Base-by-base conservation (phyloP, 2,888 invertebrate genomes). In the Drosophila hamatofila region DNA sequence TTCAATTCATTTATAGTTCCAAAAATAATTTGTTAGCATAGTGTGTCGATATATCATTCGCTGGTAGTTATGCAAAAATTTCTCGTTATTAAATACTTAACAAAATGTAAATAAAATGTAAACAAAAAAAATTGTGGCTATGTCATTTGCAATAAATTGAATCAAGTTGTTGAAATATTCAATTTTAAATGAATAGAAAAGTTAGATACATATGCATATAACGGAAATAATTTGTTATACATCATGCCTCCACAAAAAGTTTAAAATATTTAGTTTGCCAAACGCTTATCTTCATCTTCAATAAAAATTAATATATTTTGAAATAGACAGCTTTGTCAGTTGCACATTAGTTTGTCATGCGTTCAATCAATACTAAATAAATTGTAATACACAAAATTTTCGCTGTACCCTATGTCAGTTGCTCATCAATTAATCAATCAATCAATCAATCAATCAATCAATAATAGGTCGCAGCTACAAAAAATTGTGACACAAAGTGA, bases 61-160 rank as follows among this genome's bases (percentile, higher is more conserved):
- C 59, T 51, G 57, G 60, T 67, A 60, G 56, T 73, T 78, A 44
- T 78, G 60, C 59, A 57, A 52, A 79, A 79, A 64, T 78, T 78
- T 41, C 4, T 52, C 75, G 78, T 81, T 79, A 64, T 57, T 49
- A 25, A 30, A 60, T 27, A 41, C 39, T 46, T 25, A 30, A n/a
- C n/a, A 44, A 48, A 42, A 55, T 39, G 39, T 39, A 54, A 77
- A 75, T 62, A 62, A 77, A 75, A 44, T 16, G 5, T 33, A 33
- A 35, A 51, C 52, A 63, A 48, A 63, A 48, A 63, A 56, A 48
- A 11, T 55, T 9, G 8, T 51, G n/a, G 49, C 27, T 18, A 30
- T 42, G 30, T 21, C n/a, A 46, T 46, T 69, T 23, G 7, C 11
- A 21, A 49, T 4, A 18, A 21, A 14, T 1, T 5, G 2, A 3